Evolutionary conservation across 2,797 vertebrate species (phyloP), one percentile per base, ranked within the genome.

Genomic region (Mareca strepera): DNA sequence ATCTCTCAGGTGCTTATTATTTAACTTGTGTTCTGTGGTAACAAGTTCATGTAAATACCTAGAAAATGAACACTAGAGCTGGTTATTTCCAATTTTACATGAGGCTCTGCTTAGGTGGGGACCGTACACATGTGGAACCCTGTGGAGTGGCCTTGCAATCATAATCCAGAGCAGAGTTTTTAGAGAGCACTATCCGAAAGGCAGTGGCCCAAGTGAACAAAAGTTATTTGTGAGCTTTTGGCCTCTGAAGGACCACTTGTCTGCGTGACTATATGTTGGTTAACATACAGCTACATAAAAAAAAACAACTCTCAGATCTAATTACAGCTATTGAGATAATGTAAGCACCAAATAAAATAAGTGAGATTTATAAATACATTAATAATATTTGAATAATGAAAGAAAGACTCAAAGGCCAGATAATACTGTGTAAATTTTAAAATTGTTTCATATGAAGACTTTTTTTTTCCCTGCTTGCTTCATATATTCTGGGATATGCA

Each of bases 51-150:
- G 7, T 22, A 5, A 77, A 52, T 50, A 52, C 16, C 39, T 56
- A n/a, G 29, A 64, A 78, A 73, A 63, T 28, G 6, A 60, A 25
- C 3, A 6, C 17, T 81, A 50, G 75, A 64, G 8, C 22, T 25
- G 15, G 9, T 64, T 69, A 75, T 12, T 79, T 94, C 50, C 37
- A 33, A 13, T 15, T 84, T 15, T 46, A 41, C 7, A 17, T 0
- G 1, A 8, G 3, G 37, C 33, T 70, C 7, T 48, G 22, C 18
- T 90, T 66, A 58, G 53, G 66, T 43, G 74, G 9, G 44, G 2
- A 56, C 35, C 37, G 33, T 41, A 56, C 17, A 7, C 31, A 11
- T 0, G 0, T 0, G 1, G 26, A 90, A 10, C 8, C 16, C 66
- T 60, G 18, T 6, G 8, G 16, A n/a, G 13, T 46, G 39, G 41